Percentiles rank a stretch among this genome's conserved stretches.
Evolutionary conservation across 2,113 vertebrate species (phyloP).

Genomic region (Xiphophorus hellerii): DNA sequence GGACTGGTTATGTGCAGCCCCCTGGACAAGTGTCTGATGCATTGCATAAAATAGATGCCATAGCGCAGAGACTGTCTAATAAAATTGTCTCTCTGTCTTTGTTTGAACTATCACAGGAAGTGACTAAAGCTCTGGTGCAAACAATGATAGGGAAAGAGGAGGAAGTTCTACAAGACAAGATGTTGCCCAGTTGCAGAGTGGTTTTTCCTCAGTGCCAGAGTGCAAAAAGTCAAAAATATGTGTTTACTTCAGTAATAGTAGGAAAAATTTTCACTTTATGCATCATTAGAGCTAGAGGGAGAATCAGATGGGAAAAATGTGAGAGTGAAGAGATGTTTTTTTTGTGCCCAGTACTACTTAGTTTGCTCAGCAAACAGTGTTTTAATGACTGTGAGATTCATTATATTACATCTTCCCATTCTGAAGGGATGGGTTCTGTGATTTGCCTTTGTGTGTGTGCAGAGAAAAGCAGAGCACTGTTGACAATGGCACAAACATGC

Average conservation of each 20-base stretch:
- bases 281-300: slow-evolving; percentile 64
- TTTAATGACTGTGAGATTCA: slow-evolving; percentile 31
- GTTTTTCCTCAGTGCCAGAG: slow-evolving; percentile 24
- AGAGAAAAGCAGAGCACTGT: background rate
- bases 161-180: slow-evolving; percentile 23
- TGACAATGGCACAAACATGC: background rate
- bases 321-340: slow-evolving; percentile 30
- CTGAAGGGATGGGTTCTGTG: background rate
- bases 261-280: slow-evolving; percentile 58
- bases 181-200: slow-evolving; percentile 16
- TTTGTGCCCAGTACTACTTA: slow-evolving; percentile 42
- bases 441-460: slow-evolving; percentile 11
- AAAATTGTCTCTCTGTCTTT: slow-evolving; percentile 33
- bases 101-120: slow-evolving; percentile 24
- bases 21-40: slow-evolving; percentile 15
- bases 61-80: slow-evolving; percentile 42
- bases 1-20: background rate
- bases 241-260: slow-evolving; percentile 58
- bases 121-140: slow-evolving; percentile 15
- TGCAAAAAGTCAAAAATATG: slow-evolving; percentile 55
- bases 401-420: slow-evolving; percentile 15
- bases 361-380: slow-evolving; percentile 36
- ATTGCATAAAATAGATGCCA: slow-evolving; percentile 32
- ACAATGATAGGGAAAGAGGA: background rate
- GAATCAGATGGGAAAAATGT: slow-evolving; percentile 14